Conservation (phyloP, 1,140 invertebrate species). For the Lepidotrigona ventralis region DNA sequence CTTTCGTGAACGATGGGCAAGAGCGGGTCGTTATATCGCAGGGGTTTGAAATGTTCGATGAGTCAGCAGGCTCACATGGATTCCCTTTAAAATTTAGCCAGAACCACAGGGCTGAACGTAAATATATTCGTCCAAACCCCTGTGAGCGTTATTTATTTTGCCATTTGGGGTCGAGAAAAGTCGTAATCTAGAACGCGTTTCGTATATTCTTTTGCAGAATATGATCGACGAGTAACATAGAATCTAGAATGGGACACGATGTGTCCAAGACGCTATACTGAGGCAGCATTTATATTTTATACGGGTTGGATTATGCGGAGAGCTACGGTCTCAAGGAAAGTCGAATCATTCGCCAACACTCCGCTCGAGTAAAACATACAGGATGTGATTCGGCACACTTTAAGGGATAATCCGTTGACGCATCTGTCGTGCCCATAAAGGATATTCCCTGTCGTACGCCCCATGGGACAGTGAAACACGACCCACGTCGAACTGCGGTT, state of each 20-base stretch:
- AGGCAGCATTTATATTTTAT: neutral
- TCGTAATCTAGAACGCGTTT: slow-evolving; percentile 5
- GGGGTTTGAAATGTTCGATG: slow-evolving; percentile 37
- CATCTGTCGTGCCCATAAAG: slow-evolving; percentile 75
- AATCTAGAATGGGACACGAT: neutral
- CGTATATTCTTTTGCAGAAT: neutral
- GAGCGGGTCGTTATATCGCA: neutral
- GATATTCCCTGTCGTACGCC: slow-evolving; percentile 60
- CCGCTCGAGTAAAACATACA: slow-evolving; percentile 65
- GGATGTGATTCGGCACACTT: slow-evolving; percentile 60
- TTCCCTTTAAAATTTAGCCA: slow-evolving; percentile 1
- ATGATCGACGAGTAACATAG: neutral
- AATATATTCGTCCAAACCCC: slow-evolving; percentile 25
- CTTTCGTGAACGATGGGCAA: neutral
- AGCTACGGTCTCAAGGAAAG: neutral
- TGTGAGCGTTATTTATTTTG: neutral
- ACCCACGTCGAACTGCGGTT: slow-evolving; percentile 65
- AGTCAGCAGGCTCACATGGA: slow-evolving; percentile 30
- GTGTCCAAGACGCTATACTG: neutral
- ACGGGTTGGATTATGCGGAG: slow-evolving; percentile 25
- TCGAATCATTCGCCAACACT: neutral
- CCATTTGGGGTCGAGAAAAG: slow-evolving; percentile 3
- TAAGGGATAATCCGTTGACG: slow-evolving; percentile 69
- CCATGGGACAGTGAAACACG: slow-evolving; percentile 44
- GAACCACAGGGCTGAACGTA: neutral